A percentile compares a stretch with the other conserved stretches of the same genome.
Evolutionary conservation across 2,888 invertebrate genomes (phyloP).

Genomic region (Xylota segnis): DNA sequence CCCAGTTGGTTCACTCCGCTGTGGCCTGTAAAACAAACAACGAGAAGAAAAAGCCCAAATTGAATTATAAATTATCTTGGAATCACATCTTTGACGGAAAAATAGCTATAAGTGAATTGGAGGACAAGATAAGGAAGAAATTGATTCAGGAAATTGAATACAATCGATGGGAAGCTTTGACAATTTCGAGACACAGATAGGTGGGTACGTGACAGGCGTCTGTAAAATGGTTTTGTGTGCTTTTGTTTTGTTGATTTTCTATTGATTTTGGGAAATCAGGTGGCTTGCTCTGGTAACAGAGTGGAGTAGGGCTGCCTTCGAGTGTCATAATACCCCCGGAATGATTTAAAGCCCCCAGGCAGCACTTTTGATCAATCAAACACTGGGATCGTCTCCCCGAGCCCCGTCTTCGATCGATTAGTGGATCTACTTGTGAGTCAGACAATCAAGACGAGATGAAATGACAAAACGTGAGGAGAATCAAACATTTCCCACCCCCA

Average conservation of each 20-base stretch:
- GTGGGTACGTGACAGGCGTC: constrained; percentile 52
- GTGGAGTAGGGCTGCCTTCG: no score
- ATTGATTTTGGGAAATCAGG: not conserved
- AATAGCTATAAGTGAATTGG: not conserved
- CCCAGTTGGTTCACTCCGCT: constrained; percentile 99
- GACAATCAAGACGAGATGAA: no score
- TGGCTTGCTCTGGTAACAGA: no score
- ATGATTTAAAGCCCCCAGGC: no score
- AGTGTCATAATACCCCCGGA: no score
- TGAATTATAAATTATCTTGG: not conserved
- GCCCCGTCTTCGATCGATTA: no score
- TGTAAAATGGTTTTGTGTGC: not conserved
- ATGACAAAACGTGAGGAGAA: no score
- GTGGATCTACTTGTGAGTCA: no score
- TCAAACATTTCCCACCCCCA: no score
- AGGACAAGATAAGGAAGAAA: constrained; percentile 24
- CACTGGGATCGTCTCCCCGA: no score
- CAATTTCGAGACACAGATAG: constrained; percentile 3
- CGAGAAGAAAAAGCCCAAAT: constrained; percentile 44
- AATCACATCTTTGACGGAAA: not conserved
- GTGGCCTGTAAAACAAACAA: constrained; percentile 88
- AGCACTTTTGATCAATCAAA: no score
- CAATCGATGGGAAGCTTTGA: constrained; percentile 9
- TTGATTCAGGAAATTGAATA: constrained; percentile 60
- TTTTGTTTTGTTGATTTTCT: constrained; percentile 13